phyloP scores from a whole-genome alignment of 1,140 invertebrate species.

The Druon quercuslanigerum region DNA sequence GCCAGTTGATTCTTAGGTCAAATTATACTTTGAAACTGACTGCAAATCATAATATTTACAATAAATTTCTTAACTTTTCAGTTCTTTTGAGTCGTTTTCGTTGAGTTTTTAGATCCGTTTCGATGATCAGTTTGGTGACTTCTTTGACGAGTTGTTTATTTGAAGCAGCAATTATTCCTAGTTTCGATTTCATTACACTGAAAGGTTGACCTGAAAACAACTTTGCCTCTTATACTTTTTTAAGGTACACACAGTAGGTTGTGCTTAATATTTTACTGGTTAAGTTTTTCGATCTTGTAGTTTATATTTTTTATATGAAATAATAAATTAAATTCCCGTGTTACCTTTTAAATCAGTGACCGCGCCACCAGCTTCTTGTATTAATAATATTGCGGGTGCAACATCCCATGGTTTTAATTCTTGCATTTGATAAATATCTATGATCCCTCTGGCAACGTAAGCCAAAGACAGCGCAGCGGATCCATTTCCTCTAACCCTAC shows the following conservation, averaged over 20 bases:
- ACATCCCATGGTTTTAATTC: conserved; percentile 82
- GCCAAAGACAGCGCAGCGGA: conserved; percentile 84
- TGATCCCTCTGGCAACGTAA: conserved; percentile 81
- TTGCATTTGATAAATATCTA: conserved; percentile 83
- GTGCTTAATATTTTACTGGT: too few relatives aligned
- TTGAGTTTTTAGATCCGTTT: conserved; percentile 64
- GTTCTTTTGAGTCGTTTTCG: conserved; percentile 51
- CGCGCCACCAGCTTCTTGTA: conserved; percentile 86
- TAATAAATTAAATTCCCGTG: neutral
- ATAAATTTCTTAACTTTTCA: conserved; percentile 20
- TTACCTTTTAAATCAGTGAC: conserved; percentile 80
- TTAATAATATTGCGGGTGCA: conserved; percentile 81
- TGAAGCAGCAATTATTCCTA: conserved; percentile 73
- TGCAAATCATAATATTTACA: neutral
- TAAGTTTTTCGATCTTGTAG: neutral
- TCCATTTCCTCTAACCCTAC: conserved; percentile 82
- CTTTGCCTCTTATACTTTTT: neutral
- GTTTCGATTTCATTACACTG: neutral
- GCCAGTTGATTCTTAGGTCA: too few relatives aligned
- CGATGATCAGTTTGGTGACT: conserved; percentile 70
- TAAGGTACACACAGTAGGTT: too few relatives aligned
- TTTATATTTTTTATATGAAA: neutral
- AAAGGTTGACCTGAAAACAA: neutral
- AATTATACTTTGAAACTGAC: too few relatives aligned
- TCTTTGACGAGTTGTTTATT: conserved; percentile 76